phyloP scores from a whole-genome alignment of 1,140 invertebrate genomes.

The Drosophila micromelanica region DNA sequence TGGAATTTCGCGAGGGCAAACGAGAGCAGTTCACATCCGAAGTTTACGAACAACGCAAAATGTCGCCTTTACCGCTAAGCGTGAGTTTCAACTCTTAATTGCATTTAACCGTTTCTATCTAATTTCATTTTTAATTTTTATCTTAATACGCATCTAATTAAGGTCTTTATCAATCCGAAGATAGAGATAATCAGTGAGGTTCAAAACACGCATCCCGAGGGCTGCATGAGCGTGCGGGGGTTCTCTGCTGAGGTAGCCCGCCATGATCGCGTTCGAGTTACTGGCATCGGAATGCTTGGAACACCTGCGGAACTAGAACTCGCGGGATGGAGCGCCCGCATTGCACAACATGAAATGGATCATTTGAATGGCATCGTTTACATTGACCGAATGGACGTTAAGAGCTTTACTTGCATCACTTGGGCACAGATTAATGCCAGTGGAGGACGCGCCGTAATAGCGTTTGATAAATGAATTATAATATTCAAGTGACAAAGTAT shows the following conservation, averaged over 20 bases:
- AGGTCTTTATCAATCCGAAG: constrained; percentile 90
- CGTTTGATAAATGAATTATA: constrained; percentile 54
- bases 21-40: constrained; percentile 82
- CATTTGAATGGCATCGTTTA: constrained; percentile 90
- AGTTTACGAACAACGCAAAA: constrained; percentile 85
- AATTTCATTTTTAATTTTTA: background rate
- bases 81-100: constrained; percentile 82
- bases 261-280: constrained; percentile 87
- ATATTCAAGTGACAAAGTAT: background rate
- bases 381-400: constrained; percentile 89
- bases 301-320: constrained; percentile 85
- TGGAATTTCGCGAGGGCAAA: constrained; percentile 86
- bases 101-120: background rate
- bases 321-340: constrained; percentile 89
- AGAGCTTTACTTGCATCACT: constrained; percentile 59
- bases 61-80: constrained; percentile 86
- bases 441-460: constrained; percentile 53
- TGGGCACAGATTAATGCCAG: constrained; percentile 59
- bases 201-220: constrained; percentile 87
- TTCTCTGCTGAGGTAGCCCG: constrained; percentile 88
- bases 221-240: constrained; percentile 89
- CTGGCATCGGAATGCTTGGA: constrained; percentile 87
- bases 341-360: constrained; percentile 92
- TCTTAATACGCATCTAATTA: constrained; percentile 34
- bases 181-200: constrained; percentile 88